Evolutionary conservation across 2,797 vertebrate species (phyloP).

Genomic region (Chloroceryle inda): DNA sequence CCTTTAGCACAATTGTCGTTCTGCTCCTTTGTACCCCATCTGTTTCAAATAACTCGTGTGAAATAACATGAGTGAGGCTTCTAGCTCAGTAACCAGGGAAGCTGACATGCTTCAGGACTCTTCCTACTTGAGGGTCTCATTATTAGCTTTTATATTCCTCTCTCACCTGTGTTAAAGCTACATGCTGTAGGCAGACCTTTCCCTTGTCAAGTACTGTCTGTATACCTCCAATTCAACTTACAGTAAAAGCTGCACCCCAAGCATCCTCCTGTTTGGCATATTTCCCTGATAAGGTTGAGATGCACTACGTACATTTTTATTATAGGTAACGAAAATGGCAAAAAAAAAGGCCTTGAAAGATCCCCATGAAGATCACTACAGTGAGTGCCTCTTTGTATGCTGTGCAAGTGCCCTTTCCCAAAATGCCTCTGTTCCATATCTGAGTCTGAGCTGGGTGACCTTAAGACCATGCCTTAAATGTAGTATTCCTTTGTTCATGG

Average conservation of each 20-base stretch:
- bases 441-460: neutral
- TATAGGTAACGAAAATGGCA: neutral
- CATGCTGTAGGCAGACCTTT: neutral
- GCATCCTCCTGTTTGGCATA: fast-evolving
- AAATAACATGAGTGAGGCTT: neutral
- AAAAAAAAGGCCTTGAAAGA: fast-evolving
- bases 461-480: neutral
- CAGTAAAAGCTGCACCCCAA: neutral
- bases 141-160: neutral
- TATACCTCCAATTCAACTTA: neutral
- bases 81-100: neutral
- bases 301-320: neutral
- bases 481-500: neutral
- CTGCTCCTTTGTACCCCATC: neutral
- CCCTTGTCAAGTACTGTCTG: neutral
- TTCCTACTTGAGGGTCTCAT: neutral
- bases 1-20: neutral
- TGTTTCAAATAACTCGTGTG: neutral
- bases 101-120: neutral
- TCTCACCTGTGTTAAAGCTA: neutral
- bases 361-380: fast-evolving
- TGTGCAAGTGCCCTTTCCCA: neutral
- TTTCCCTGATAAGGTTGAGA: neutral
- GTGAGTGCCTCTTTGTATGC: no score
- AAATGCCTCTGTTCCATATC: fast-evolving